These are phyloP conservation scores for Phenganax stokvisi DNA, from an alignment of 92 coral and sea anemone genomes.

Conservation along the genomic window DNA sequence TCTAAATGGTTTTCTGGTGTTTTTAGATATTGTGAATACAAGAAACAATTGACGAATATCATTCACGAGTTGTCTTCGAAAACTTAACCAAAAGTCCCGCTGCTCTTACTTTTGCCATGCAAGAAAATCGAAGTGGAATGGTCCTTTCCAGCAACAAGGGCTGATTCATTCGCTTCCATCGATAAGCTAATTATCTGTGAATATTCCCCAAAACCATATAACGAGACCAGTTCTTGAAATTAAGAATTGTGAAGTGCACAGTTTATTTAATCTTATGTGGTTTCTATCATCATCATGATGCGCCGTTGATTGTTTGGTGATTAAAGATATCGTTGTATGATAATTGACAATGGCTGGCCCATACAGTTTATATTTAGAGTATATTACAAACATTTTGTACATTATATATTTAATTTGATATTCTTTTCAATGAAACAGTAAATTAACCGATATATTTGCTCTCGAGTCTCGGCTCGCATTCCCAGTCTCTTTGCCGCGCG, in stretches of 20 bases:
- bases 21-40: constrained; percentile 34
- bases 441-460: neutral
- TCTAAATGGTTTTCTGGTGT: neutral
- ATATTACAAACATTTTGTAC: neutral
- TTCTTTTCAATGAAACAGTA: neutral
- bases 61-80: constrained; percentile 17
- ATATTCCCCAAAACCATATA: no score
- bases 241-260: no score
- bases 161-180: no score
- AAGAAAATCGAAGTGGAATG: neutral
- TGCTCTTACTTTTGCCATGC: neutral
- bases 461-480: no score
- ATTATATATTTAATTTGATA: neutral
- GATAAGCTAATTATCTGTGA: no score
- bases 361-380: neutral
- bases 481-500: no score
- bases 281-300: no score
- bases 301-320: neutral
- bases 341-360: constrained; percentile 33
- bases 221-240: no score
- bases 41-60: neutral
- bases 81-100: neutral
- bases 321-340: neutral
- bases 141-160: no score
- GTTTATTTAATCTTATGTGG: no score